A percentile compares a stretch with the other conserved stretches of the same genome.
Conservation (phyloP, 53 echinoderm and acorn worm genomes). For the Luidia sarsii region DNA sequence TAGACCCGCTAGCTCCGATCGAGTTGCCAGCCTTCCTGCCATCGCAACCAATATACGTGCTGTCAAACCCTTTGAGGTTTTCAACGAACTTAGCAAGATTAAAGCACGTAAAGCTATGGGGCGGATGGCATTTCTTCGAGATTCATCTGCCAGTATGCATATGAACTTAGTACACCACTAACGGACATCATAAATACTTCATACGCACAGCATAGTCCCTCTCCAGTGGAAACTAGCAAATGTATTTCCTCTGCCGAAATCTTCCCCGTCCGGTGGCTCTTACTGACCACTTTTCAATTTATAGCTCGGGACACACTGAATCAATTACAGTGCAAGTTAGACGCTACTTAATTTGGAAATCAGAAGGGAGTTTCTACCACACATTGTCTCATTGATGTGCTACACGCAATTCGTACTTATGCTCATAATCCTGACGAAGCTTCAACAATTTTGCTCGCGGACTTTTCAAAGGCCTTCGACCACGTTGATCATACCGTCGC, state of each 20-base stretch:
- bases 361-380: slow-evolving; percentile 40
- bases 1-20: slow-evolving; percentile 6
- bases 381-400: slow-evolving; percentile 46
- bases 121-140: slow-evolving; percentile 35
- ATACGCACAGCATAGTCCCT: slow-evolving; percentile 30
- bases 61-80: slow-evolving; percentile 28
- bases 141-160: slow-evolving; percentile 15
- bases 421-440: slow-evolving; percentile 16
- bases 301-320: neutral
- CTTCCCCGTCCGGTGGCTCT: slow-evolving; percentile 42
- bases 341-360: slow-evolving; percentile 39
- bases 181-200: slow-evolving; percentile 45
- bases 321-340: neutral
- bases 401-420: slow-evolving; percentile 22
- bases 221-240: slow-evolving; percentile 38
- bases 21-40: slow-evolving; percentile 54
- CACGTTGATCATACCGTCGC: slow-evolving; percentile 46
- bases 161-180: slow-evolving; percentile 39
- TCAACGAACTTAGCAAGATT: neutral
- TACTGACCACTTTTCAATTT: slow-evolving; percentile 2
- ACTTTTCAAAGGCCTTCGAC: slow-evolving; percentile 66
- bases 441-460: slow-evolving; percentile 39
- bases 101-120: slow-evolving; percentile 29
- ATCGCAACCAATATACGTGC: slow-evolving; percentile 32
- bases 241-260: slow-evolving; percentile 25